phyloP scores from a whole-genome alignment of 2,113 vertebrate species.

The Aramus guarauna region DNA sequence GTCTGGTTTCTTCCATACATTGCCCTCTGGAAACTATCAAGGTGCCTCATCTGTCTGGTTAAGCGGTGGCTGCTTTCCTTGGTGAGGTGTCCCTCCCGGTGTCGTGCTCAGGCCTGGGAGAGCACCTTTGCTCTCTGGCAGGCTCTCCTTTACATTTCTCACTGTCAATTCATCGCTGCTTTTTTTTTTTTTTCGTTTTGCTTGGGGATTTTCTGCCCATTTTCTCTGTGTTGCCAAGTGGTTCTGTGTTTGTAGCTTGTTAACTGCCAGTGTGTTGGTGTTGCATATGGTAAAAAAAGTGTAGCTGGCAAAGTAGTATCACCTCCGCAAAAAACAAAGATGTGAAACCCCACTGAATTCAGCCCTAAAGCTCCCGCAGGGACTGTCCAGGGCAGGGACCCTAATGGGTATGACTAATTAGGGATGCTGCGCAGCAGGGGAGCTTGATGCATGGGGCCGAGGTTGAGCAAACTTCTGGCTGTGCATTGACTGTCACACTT shows the following conservation, averaged over 20 bases:
- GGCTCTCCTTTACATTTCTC: background rate
- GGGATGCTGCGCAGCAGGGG: background rate
- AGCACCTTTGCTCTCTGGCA: background rate
- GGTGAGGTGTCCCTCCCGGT: background rate
- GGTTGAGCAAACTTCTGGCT: background rate
- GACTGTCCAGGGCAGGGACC: background rate
- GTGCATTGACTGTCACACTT: rapidly evolving
- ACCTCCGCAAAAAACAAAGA: conserved; percentile 46
- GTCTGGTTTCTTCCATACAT: background rate
- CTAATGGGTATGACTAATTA: background rate
- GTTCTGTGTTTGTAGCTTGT: conserved; percentile 61
- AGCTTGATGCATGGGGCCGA: background rate
- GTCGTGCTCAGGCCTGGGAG: background rate
- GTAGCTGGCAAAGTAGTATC: conserved; percentile 55
- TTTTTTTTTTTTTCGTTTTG: background rate
- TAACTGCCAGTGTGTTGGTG: conserved; percentile 63
- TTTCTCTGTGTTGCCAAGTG: conserved; percentile 49
- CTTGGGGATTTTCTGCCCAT: conserved; percentile 50
- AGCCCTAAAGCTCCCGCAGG: background rate
- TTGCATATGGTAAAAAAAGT: conserved; percentile 57
- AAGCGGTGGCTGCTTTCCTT: background rate
- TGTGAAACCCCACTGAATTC: conserved; percentile 16
- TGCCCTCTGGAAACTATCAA: background rate
- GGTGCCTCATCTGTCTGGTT: background rate
- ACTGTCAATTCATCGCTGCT: background rate